Conservation (phyloP, 2,888 invertebrate genomes). For the Tenthredo distinguenda region DNA sequence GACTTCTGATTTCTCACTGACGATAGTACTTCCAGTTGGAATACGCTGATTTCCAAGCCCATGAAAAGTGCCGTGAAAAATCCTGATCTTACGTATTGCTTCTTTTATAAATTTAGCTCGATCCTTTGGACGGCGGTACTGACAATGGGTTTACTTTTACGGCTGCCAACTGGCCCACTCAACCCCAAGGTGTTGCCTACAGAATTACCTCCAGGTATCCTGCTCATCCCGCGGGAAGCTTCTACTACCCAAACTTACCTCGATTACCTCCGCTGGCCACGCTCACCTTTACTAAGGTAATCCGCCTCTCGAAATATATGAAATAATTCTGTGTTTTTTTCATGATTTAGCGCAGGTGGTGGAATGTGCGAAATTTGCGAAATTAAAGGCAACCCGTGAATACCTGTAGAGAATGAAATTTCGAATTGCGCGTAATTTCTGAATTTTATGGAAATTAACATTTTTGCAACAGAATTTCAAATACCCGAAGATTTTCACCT, state of each 20-base stretch:
- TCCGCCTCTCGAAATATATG: constrained; percentile 58
- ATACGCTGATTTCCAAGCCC: not conserved
- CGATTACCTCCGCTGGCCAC: constrained; percentile 94
- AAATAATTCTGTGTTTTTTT: constrained; percentile 48
- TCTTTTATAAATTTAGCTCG: constrained; percentile 81
- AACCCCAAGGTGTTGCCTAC: constrained; percentile 93
- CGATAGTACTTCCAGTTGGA: no score
- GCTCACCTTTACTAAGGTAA: constrained; percentile 94
- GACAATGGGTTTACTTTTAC: constrained; percentile 98
- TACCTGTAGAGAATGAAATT: not conserved
- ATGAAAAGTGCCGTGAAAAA: not conserved
- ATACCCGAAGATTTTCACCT: no score
- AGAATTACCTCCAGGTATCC: constrained; percentile 94
- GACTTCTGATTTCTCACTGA: not conserved
- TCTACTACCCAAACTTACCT: constrained; percentile 94
- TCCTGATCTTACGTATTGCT: not conserved
- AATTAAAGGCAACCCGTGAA: not conserved
- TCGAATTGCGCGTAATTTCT: not conserved
- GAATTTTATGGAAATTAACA: not conserved
- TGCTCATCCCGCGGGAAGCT: constrained; percentile 95
- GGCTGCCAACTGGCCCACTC: constrained; percentile 97
- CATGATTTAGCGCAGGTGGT: constrained; percentile 49
- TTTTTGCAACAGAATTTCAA: no score
- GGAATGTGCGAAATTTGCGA: not conserved
- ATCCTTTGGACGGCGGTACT: constrained; percentile 95